Base-by-base conservation (phyloP, 2,888 invertebrate genomes). In the Caenorhabditis zanzibari region DNA sequence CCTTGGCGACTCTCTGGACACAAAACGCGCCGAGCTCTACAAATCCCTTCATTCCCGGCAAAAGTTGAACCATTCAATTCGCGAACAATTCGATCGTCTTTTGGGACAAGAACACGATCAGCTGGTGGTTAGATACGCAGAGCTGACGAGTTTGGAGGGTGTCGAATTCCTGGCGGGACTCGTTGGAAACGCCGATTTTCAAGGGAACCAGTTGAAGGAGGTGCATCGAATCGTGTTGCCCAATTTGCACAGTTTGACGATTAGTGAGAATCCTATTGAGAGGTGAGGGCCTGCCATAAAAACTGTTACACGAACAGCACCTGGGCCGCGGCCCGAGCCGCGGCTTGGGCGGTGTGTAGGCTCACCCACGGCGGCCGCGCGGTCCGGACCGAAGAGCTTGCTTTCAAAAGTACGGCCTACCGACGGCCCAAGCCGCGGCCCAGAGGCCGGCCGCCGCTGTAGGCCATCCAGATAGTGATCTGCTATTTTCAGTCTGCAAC, bases 181-280 rank as follows among this genome's bases (percentile, higher is more conserved):
- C 1, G 72, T 89, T n/a, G 56, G 54, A 47, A 75, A 68, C 1
- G 69, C 83, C 6, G 82, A 84, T 74, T 47, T 88, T 1, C 16
- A 71, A 9, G 87, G 85, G 12, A 89, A 89, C 63, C n/a, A 64
- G 24, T 26, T 89, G 32, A 71, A 24, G 35, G 75, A 83, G 16
- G 38, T 82, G 19, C 81, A 82, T 32, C 79, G 84, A n/a, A 59
- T 87, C 24, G 72, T 83, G 16, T 83, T 88, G 6, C 87, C 87
- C 4, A 85, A 85, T 69, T 66, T 88, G 38, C 71, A 75, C n/a
- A 28, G 19, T 22, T 71, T 89, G 66, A 84, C 81, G 28, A 41
- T 89, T 7, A 73, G 85, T 49, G 88, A 88, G 68, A 88, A 88
- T 75, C 87, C 87, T 12, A 86, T 87, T 38, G 54, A 81, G 22